Evolutionary conservation across 2,888 invertebrate species (phyloP).

Genomic region (Rosalia funebris): DNA sequence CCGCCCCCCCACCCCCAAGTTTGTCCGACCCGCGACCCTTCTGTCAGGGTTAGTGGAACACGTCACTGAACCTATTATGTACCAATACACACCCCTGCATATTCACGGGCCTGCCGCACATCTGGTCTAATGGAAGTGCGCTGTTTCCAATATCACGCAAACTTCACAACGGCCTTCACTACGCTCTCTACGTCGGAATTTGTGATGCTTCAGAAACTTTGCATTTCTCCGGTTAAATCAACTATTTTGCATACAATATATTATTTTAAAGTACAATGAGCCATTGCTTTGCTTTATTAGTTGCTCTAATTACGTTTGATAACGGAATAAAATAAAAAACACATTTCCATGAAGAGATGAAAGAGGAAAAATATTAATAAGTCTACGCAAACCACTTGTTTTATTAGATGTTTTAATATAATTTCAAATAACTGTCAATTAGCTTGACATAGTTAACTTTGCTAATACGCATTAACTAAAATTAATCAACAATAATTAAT

Average conservation of each 20-base stretch:
- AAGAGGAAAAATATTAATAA: too few relatives aligned
- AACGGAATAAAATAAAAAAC: too few relatives aligned
- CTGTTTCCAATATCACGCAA: conserved; percentile 57
- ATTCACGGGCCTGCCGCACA: conserved; percentile 53
- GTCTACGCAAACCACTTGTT: too few relatives aligned
- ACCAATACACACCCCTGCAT: conserved; percentile 59
- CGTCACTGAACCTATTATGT: conserved; percentile 67
- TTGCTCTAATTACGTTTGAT: not conserved
- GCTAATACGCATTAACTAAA: too few relatives aligned
- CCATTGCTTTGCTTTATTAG: not conserved
- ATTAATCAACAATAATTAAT: too few relatives aligned
- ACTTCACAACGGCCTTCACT: conserved; percentile 28
- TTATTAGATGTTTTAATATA: too few relatives aligned
- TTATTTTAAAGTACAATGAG: conserved; percentile 2
- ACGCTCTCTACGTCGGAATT: conserved; percentile 35
- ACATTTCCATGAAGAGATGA: too few relatives aligned
- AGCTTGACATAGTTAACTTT: too few relatives aligned
- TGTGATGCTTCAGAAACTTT: conserved; percentile 37
- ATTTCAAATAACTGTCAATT: too few relatives aligned
- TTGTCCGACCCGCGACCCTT: conserved; percentile 55
- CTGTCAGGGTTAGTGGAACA: conserved; percentile 66
- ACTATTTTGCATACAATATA: conserved; percentile 17
- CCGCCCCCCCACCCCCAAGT: conserved; percentile 42
- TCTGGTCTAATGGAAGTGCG: conserved; percentile 63
- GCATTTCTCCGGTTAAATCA: conserved; percentile 30